Evolutionary conservation across 2,888 invertebrate genomes (phyloP).

Genomic region (Cynaeus angustus): DNA sequence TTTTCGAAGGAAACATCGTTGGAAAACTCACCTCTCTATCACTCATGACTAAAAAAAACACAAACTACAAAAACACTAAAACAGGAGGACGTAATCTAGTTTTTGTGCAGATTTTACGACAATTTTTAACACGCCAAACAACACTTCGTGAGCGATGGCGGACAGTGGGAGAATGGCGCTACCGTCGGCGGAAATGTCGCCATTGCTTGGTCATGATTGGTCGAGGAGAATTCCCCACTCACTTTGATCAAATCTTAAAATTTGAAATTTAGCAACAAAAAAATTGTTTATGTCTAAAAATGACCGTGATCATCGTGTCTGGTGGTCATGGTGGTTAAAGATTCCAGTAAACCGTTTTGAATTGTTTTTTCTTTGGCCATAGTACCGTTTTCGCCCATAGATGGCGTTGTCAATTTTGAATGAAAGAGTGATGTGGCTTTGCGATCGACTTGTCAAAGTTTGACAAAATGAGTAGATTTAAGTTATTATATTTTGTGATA

Average conservation of each 20-base stretch:
- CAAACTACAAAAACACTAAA: conserved; percentile 16
- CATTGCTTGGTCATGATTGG: conserved; percentile 23
- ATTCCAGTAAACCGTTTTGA: not conserved
- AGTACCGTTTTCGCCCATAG: not conserved
- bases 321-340: too few species aligned
- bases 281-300: not conserved
- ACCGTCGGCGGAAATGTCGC: conserved; percentile 10
- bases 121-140: conserved; percentile 22
- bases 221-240: not conserved
- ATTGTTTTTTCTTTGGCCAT: not conserved
- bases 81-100: not conserved
- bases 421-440: conserved; percentile 66
- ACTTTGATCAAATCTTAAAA: not conserved
- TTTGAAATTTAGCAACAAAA: conserved; percentile 15
- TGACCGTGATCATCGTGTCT: not conserved
- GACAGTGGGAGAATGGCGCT: conserved; percentile 19
- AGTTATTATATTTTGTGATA: conserved; percentile 67
- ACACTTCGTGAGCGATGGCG: conserved; percentile 32
- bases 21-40: conserved; percentile 64
- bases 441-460: conserved; percentile 64
- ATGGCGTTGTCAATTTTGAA: conserved; percentile 28
- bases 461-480: conserved; percentile 69
- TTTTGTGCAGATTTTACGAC: conserved; percentile 3
- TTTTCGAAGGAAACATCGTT: not conserved
- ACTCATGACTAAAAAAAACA: conserved; percentile 57